These are phyloP conservation scores for Phenganax stokvisi DNA, from an alignment of 92 coral and sea anemone species.

Conservation along the genomic window DNA sequence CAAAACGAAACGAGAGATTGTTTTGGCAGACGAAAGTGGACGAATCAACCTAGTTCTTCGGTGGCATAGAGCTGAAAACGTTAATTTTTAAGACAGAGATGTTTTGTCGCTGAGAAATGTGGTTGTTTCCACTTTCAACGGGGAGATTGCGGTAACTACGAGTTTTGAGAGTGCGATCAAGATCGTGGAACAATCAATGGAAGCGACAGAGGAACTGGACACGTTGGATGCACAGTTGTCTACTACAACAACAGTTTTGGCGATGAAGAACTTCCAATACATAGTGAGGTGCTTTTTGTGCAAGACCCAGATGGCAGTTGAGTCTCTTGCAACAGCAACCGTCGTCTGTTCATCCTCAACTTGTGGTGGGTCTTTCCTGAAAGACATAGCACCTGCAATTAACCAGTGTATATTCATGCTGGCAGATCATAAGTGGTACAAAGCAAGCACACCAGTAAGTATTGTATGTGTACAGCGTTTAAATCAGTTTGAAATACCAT, in stretches of 20 bases:
- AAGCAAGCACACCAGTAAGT: not conserved
- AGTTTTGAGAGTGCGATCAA: not conserved
- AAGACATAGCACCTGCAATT: too few relatives aligned
- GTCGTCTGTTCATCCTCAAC: too few relatives aligned
- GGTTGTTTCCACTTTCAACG: not conserved
- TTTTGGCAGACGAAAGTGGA: constrained; percentile 4
- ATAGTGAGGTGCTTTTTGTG: too few relatives aligned
- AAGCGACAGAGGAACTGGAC: not conserved
- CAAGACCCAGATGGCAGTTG: too few relatives aligned
- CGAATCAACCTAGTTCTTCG: not conserved
- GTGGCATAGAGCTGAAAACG: not conserved
- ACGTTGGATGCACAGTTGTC: too few relatives aligned
- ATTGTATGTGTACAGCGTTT: not conserved
- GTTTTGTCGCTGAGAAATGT: not conserved
- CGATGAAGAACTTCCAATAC: too few relatives aligned
- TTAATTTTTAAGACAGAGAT: not conserved
- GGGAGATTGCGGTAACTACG: not conserved
- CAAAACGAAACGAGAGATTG: not conserved
- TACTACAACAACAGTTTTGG: too few relatives aligned
- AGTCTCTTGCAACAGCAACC: too few relatives aligned
- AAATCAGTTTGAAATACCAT: not conserved
- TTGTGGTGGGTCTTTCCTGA: too few relatives aligned
- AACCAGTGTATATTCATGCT: too few relatives aligned
- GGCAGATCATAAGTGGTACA: too few relatives aligned
- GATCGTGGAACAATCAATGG: not conserved